Evolutionary conservation across 2,888 invertebrate species (phyloP).

Genomic region (Epistrophe eligans): DNA sequence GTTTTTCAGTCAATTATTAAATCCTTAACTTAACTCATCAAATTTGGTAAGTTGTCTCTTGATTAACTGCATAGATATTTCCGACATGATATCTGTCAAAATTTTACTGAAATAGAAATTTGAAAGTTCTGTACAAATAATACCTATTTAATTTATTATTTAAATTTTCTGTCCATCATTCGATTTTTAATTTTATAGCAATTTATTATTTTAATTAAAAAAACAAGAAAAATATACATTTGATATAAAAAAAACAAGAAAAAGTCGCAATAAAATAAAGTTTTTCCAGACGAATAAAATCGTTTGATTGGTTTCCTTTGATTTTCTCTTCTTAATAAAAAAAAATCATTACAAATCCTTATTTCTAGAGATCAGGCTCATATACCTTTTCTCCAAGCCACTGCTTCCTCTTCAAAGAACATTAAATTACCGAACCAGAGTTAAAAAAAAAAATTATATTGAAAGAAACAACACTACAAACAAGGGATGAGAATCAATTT

Average conservation of each 20-base stretch:
- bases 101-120: too few species aligned
- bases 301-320: slow-evolving; percentile 50
- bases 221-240: slow-evolving; percentile 29
- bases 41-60: too few species aligned
- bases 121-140: background rate
- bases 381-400: slow-evolving; percentile 14
- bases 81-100: too few species aligned
- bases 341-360: slow-evolving; percentile 30
- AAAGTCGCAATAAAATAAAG: slow-evolving; percentile 39
- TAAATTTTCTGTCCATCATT: background rate
- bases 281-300: slow-evolving; percentile 29
- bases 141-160: background rate
- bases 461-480: slow-evolving; percentile 15
- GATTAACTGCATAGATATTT: too few species aligned
- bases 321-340: slow-evolving; percentile 29
- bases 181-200: background rate
- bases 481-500: slow-evolving; percentile 37
- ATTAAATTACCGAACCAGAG: slow-evolving; percentile 36
- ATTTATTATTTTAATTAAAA: slow-evolving; percentile 28
- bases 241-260: background rate
- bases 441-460: slow-evolving; percentile 16
- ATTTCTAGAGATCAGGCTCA: slow-evolving; percentile 8
- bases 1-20: too few species aligned
- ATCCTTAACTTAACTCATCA: too few species aligned
- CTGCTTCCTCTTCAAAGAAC: slow-evolving; percentile 12